Evolutionary conservation across 2,113 vertebrate species (phyloP).

Genomic region (Sinocyclocheilus rhinocerous): DNA sequence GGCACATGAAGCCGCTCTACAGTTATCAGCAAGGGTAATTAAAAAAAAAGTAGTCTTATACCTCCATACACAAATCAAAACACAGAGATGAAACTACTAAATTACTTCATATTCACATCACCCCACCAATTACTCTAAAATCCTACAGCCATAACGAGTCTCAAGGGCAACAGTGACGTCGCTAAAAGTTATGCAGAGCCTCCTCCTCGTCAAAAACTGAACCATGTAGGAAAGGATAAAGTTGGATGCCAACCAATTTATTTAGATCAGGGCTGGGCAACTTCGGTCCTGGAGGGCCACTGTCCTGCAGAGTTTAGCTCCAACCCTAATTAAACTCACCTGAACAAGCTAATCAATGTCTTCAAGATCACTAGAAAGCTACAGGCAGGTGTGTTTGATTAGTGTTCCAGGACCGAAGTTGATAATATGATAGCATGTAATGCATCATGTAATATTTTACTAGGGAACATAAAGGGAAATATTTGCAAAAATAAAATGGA

Average conservation of each 20-base stretch:
- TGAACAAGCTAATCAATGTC: no score
- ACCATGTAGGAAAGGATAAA: background rate
- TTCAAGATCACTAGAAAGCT: no score
- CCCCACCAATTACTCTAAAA: background rate
- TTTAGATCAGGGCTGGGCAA: background rate
- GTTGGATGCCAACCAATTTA: background rate
- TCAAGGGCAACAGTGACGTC: background rate
- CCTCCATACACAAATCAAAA: background rate
- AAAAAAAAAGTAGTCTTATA: conserved; percentile 4
- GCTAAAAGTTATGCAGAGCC: background rate
- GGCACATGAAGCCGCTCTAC: conserved; percentile 11
- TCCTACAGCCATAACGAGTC: background rate
- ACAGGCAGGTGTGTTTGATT: no score
- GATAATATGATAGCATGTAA: no score
- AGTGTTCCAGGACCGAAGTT: no score
- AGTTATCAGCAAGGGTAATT: conserved; percentile 3
- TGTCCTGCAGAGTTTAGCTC: no score
- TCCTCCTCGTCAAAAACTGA: background rate
- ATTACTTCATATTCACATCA: background rate
- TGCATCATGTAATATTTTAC: background rate
- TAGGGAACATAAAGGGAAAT: background rate
- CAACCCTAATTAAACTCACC: no score
- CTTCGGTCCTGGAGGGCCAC: no score
- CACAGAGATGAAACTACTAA: background rate
- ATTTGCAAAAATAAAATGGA: no score